These are phyloP conservation scores for Bergia puertoricense DNA, from an alignment of 92 coral and sea anemone species.

Conservation along the genomic window DNA sequence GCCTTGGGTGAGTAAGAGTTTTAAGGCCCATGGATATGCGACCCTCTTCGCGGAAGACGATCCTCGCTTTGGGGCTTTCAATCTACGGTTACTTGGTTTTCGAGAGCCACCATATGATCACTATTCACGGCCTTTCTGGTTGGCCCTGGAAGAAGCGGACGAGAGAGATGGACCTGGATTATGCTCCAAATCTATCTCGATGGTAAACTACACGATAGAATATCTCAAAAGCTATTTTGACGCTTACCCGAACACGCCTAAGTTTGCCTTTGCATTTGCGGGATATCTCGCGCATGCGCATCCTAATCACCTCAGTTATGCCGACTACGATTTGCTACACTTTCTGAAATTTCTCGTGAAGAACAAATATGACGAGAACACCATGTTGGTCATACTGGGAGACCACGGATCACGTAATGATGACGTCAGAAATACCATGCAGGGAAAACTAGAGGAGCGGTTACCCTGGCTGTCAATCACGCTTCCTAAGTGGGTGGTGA, in stretches of 20 bases:
- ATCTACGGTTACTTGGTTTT: constrained; percentile 80
- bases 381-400: constrained; percentile 77
- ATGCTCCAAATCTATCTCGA: constrained; percentile 74
- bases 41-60: constrained; percentile 86
- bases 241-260: constrained; percentile 76
- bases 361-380: constrained; percentile 68
- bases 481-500: constrained; percentile 77
- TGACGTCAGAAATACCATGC: constrained; percentile 86
- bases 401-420: constrained; percentile 96
- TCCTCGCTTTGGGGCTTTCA: constrained; percentile 71
- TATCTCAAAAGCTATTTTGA: constrained; percentile 72
- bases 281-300: constrained; percentile 81
- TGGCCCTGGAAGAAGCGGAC: constrained; percentile 63
- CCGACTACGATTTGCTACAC: constrained; percentile 73
- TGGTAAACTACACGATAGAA: constrained; percentile 84
- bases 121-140: constrained; percentile 84
- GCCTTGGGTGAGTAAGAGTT: constrained; percentile 93
- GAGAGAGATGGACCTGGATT: constrained; percentile 81
- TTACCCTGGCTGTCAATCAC: constrained; percentile 92
- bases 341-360: constrained; percentile 65
- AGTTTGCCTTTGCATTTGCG: constrained; percentile 76
- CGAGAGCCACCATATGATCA: constrained; percentile 74
- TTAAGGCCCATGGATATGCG: constrained; percentile 77
- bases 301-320: constrained; percentile 78
- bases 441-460: constrained; percentile 94